Percentiles rank a stretch among this genome's conserved stretches.
Evolutionary conservation across 2,888 invertebrate species (phyloP).

Genomic region (Sminthurinus aureus): DNA sequence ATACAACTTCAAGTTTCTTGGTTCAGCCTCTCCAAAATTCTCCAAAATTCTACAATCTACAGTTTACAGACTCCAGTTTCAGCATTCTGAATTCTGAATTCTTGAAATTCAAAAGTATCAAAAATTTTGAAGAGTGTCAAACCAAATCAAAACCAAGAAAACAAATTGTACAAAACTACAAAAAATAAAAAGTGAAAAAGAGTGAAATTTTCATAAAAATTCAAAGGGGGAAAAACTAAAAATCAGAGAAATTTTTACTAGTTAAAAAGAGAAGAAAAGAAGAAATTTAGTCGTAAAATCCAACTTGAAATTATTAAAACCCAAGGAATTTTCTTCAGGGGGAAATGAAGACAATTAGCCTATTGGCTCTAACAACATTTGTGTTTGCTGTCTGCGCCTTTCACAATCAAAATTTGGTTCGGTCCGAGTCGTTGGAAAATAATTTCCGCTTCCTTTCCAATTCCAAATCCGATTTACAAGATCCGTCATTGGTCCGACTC

Average conservation of each 20-base stretch:
- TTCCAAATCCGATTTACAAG: background rate
- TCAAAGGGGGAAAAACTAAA: background rate
- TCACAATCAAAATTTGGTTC: constrained; percentile 47
- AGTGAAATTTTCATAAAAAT: background rate
- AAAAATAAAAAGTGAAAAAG: background rate
- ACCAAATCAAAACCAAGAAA: background rate
- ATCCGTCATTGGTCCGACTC: no score
- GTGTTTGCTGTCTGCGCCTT: constrained; percentile 43
- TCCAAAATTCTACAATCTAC: no score
- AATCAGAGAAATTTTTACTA: background rate
- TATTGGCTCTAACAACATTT: constrained; percentile 44
- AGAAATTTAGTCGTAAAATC: background rate
- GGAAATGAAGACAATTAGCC: constrained; percentile 50
- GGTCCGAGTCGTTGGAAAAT: constrained; percentile 38
- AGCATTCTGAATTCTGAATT: background rate
- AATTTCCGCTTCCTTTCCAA: constrained; percentile 5
- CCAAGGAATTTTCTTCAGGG: background rate
- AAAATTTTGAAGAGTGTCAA: background rate
- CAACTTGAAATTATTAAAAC: background rate
- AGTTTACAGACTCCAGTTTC: no score
- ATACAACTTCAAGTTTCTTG: no score
- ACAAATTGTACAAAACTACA: background rate
- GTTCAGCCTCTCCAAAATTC: no score
- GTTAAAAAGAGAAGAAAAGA: background rate
- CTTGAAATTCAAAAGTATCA: background rate